Percentiles rank a stretch among this genome's conserved stretches.
Evolutionary conservation across 2,888 invertebrate species (phyloP).

Genomic region (Watsonalla cultraria): DNA sequence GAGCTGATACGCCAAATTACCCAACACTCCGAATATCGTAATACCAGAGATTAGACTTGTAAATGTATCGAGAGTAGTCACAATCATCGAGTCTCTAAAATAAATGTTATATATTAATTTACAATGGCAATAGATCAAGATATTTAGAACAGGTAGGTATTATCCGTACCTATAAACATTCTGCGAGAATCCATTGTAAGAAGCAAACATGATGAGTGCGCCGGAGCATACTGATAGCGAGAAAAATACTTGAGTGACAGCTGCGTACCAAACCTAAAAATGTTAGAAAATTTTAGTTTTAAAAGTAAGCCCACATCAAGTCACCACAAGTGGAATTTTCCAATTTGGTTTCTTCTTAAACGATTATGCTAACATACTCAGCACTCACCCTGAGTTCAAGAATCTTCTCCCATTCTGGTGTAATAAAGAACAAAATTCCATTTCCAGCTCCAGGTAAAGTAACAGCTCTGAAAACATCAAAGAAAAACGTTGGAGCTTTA

Average conservation of each 20-base stretch:
- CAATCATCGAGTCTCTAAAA: constrained; percentile 87
- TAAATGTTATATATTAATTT: not conserved
- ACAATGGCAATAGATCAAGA: too few species aligned
- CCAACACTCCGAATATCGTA: constrained; percentile 90
- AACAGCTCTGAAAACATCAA: constrained; percentile 64
- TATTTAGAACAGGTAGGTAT: not conserved
- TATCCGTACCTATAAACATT: constrained; percentile 82
- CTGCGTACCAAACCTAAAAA: constrained; percentile 87
- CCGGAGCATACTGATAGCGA: constrained; percentile 87
- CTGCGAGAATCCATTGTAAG: constrained; percentile 86
- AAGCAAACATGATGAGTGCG: constrained; percentile 87
- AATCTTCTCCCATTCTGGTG: constrained; percentile 87
- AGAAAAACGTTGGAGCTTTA: too few species aligned
- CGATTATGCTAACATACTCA: not conserved
- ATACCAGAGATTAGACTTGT: constrained; percentile 90
- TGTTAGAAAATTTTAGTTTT: not conserved
- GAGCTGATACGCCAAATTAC: constrained; percentile 85
- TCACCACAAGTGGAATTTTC: too few species aligned
- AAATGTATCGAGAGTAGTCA: constrained; percentile 88
- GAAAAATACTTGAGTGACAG: constrained; percentile 89
- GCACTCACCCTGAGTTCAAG: constrained; percentile 78
- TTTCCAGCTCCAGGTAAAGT: constrained; percentile 84
- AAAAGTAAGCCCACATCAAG: too few species aligned
- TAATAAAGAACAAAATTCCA: constrained; percentile 88
- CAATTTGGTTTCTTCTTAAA: too few species aligned